Evolutionary conservation across 1,140 invertebrate genomes (phyloP).

Genomic region (Monochamus saltuarius): DNA sequence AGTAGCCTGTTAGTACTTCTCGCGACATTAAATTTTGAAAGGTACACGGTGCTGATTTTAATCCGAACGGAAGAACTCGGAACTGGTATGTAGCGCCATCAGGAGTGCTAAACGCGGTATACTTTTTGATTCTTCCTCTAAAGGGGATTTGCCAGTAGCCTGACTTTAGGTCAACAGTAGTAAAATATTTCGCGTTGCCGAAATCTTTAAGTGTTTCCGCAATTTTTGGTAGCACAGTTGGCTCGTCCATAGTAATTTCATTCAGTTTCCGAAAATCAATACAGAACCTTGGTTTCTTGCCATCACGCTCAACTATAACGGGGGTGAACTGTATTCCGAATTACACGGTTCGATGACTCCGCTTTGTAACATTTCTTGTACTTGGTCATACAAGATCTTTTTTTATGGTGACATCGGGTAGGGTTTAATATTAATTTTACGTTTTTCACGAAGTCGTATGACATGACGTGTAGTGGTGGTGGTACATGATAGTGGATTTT

Average conservation of each 20-base stretch:
- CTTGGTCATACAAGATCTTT: too few relatives aligned
- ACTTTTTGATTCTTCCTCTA: constrained; percentile 23
- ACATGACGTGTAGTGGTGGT: too few relatives aligned
- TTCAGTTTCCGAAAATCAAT: constrained; percentile 52
- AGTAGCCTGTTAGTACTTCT: constrained; percentile 29
- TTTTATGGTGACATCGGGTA: too few relatives aligned
- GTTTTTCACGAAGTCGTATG: too few relatives aligned
- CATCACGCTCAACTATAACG: constrained; percentile 28
- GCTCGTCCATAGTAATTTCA: constrained; percentile 43
- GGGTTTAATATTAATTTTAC: too few relatives aligned
- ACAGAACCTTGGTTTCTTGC: constrained; percentile 41
- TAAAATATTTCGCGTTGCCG: constrained; percentile 23
- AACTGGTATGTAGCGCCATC: constrained; percentile 35
- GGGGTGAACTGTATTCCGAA: constrained; percentile 18
- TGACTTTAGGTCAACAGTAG: constrained; percentile 31
- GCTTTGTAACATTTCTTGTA: too few relatives aligned
- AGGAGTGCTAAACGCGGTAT: constrained; percentile 42
- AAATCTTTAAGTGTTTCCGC: constrained; percentile 19
- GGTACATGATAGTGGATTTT: too few relatives aligned
- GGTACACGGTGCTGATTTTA: constrained; percentile 40
- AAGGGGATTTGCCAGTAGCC: constrained; percentile 43
- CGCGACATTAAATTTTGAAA: constrained; percentile 42
- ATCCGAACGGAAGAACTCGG: constrained; percentile 40
- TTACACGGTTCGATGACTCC: constrained; percentile 20
- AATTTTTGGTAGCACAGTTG: constrained; percentile 36